Evolutionary conservation across 2,888 invertebrate genomes (phyloP), one percentile per base, ranked within the genome.

Genomic region (Cryptocephalus primarius): DNA sequence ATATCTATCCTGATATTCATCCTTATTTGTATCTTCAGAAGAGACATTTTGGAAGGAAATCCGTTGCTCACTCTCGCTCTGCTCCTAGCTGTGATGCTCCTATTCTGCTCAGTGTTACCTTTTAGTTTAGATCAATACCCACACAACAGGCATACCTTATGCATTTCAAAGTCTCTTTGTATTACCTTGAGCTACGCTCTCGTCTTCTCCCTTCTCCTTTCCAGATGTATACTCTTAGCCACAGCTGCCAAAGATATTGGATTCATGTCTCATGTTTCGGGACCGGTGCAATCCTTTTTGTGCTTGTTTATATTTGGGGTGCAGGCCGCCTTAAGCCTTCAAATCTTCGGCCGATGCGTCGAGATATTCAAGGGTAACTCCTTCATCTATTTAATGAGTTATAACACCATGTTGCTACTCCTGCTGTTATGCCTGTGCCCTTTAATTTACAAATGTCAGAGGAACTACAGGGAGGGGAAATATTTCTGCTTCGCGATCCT

Each of bases 401-500:
- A 84, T 64, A 79, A 82, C 57, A 72, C 76, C 44, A 71, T 83
- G 47, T 67, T 85, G 3, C 67, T 84, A 9, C 49, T 77, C 9
- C 65, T 77, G 3, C 65, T 82, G 9, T 68, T 81, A 36, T 67
- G 75, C 39, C 65, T 79, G 34, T 74, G 77, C 43, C 83, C 81
- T 1, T 76, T 82, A 58, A 76, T 82, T 47, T 73, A 75, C 47
- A 76, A 76, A 45, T 77, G 80, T 1, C 79, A 79, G 55, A 70
- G 84, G 32, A 84, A 84, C 63, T 83, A 84, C 59, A 74, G 75
- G 9, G 84, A 85, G 61, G 84, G 83, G 1, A 72, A 75, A 46
- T 69, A 77, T 39, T 72, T 77, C 43, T 70, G 72, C 0, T 70
- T 80, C 34, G 77, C 77, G 1, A 74, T 78, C 1, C 64, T 75